Evolutionary conservation across 2,797 vertebrate genomes (phyloP).

Genomic region (Chrysocyon brachyurus): DNA sequence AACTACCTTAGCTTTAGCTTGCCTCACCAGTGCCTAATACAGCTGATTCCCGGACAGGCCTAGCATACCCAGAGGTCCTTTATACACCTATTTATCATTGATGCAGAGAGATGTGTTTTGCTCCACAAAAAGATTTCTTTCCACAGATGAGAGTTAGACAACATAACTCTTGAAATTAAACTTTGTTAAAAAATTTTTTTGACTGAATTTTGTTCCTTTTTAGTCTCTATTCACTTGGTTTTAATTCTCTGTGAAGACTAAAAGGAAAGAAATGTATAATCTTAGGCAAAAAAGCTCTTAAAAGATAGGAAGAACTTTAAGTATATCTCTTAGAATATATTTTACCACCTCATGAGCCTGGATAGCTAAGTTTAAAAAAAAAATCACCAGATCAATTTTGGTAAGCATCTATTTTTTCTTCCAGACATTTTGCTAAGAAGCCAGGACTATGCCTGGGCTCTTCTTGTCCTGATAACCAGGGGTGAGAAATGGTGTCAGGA

Average conservation of each 20-base stretch:
- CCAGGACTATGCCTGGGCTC: neutral
- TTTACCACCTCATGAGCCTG: neutral
- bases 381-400: neutral
- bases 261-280: neutral
- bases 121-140: neutral
- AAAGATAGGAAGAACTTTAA: conserved; percentile 54
- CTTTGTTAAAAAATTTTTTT: conserved; percentile 51
- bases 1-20: neutral
- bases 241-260: conserved; percentile 25
- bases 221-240: conserved; percentile 47
- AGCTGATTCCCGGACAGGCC: neutral
- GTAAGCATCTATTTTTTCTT: neutral
- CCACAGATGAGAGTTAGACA: neutral
- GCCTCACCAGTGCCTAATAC: neutral
- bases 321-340: conserved; percentile 8
- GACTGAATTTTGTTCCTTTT: conserved; percentile 40
- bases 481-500: neutral
- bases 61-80: conserved; percentile 4
- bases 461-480: neutral
- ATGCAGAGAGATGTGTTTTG: neutral
- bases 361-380: conserved; percentile 3
- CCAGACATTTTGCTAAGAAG: neutral
- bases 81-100: neutral
- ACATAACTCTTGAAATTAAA: conserved; percentile 50
- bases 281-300: conserved; percentile 18